phyloP scores from a whole-genome alignment of 2,888 invertebrate species.

The Antheraea yamamai region DNA sequence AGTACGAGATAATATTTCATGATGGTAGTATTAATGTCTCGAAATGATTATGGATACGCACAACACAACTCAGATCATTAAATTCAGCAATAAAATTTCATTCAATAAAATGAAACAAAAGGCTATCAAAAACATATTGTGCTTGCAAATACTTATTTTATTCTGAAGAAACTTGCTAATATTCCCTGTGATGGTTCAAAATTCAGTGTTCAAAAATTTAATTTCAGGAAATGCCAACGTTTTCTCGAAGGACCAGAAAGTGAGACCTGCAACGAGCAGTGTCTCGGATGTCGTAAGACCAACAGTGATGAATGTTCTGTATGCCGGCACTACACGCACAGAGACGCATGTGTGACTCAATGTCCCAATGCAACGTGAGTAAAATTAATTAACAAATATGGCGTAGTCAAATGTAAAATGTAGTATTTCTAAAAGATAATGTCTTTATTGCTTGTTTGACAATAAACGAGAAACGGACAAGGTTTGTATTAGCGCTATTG shows the following conservation, averaged over 20 bases:
- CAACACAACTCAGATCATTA: too few relatives aligned
- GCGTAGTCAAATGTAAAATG: background rate
- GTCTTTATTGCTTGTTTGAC: background rate
- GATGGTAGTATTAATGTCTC: too few relatives aligned
- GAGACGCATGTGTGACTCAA: slow-evolving; percentile 80
- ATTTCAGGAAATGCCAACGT: slow-evolving; percentile 76
- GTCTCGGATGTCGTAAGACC: slow-evolving; percentile 89
- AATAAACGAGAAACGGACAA: background rate
- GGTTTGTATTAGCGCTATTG: background rate
- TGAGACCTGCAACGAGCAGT: slow-evolving; percentile 86
- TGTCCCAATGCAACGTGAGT: slow-evolving; percentile 88
- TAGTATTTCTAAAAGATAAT: background rate
- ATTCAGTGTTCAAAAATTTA: background rate
- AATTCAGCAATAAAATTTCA: too few relatives aligned
- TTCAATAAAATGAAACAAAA: too few relatives aligned
- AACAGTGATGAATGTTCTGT: slow-evolving; percentile 83
- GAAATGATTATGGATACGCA: too few relatives aligned
- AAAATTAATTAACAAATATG: background rate
- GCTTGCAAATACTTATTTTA: too few relatives aligned
- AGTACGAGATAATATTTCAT: too few relatives aligned
- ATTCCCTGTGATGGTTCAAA: background rate
- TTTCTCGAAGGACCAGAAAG: slow-evolving; percentile 63
- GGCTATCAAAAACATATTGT: too few relatives aligned
- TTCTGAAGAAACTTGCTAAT: background rate
- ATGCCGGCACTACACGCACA: slow-evolving; percentile 83